A percentile compares a stretch with the other conserved stretches of the same genome.
phyloP scores from a whole-genome alignment of 2,888 invertebrate genomes.

The Torymus texanus region DNA sequence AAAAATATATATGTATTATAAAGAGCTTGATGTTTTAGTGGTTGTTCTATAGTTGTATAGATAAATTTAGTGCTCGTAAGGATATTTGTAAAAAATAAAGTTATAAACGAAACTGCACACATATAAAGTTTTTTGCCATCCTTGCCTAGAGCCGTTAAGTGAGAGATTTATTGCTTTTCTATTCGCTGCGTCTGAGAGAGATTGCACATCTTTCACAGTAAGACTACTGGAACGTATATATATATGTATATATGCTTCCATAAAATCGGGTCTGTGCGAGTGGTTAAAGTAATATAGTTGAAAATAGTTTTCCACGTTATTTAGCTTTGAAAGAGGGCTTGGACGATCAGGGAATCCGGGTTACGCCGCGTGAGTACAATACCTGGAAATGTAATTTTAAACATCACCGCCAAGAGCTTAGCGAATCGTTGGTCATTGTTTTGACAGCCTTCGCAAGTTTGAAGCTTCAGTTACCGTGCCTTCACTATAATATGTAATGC shows the following conservation, averaged over 20 bases:
- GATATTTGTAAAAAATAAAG: too few species aligned
- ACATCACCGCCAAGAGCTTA: neutral
- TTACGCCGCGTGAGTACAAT: conserved; percentile 14
- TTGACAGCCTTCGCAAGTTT: conserved; percentile 18
- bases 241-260: neutral
- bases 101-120: too few species aligned
- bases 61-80: too few species aligned
- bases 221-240: too few species aligned
- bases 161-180: too few species aligned
- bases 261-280: neutral
- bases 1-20: too few species aligned
- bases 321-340: conserved; percentile 10
- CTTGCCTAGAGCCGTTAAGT: neutral
- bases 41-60: too few species aligned
- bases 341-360: neutral
- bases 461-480: neutral
- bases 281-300: conserved; percentile 22
- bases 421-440: conserved; percentile 13
- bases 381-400: conserved; percentile 47
- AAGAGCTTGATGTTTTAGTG: too few species aligned
- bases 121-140: too few species aligned
- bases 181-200: too few species aligned
- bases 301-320: conserved; percentile 33
- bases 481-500: neutral
- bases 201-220: too few species aligned